Percentiles rank a stretch among this genome's conserved stretches.
Evolutionary conservation across 2,888 invertebrate species (phyloP).

Genomic region (Drosophila greeni): DNA sequence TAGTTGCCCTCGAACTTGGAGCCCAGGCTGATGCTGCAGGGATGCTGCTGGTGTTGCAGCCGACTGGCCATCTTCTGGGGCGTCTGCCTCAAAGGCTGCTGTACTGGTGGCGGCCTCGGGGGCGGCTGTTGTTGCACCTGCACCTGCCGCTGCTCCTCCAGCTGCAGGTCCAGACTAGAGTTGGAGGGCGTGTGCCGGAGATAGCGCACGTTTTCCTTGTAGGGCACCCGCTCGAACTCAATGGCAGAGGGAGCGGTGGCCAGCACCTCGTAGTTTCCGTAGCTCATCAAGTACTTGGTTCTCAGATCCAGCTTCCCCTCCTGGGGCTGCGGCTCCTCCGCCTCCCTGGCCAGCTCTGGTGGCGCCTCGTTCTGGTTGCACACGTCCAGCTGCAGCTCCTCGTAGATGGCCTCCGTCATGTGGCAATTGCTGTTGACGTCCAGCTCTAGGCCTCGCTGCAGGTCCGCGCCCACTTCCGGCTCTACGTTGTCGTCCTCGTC

Average conservation of each 20-base stretch:
- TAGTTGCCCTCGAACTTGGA: conserved; percentile 71
- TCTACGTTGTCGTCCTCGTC: conserved; percentile 46
- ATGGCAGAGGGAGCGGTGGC: conserved; percentile 36
- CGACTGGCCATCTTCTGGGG: conserved; percentile 11
- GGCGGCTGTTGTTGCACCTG: conserved; percentile 6
- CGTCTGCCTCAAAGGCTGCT: conserved; percentile 16
- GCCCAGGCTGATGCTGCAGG: conserved; percentile 72
- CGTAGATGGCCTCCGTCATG: conserved; percentile 31
- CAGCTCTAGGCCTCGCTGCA: conserved; percentile 13
- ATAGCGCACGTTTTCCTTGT: conserved; percentile 76
- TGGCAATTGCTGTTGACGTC: conserved; percentile 54
- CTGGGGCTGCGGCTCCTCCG: conserved; percentile 29
- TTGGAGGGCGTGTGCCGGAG: conserved; percentile 77
- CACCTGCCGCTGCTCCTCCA: conserved; percentile 33
- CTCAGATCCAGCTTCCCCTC: conserved; percentile 39
- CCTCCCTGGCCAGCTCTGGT: conserved; percentile 46
- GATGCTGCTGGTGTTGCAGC: conserved; percentile 37
- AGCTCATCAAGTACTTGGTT: conserved; percentile 51
- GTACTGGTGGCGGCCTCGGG: conserved; percentile 2
- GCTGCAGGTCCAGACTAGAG: conserved; percentile 67
- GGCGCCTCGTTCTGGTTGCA: conserved; percentile 33
- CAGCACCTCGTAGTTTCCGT: conserved; percentile 55
- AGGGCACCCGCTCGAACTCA: conserved; percentile 77
- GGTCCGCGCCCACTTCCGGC: conserved; percentile 18
- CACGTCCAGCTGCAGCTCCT: conserved; percentile 40